These are phyloP conservation scores for Watsonalla cultraria DNA, from an alignment of 2,888 invertebrate genomes.

Conservation along the genomic window DNA sequence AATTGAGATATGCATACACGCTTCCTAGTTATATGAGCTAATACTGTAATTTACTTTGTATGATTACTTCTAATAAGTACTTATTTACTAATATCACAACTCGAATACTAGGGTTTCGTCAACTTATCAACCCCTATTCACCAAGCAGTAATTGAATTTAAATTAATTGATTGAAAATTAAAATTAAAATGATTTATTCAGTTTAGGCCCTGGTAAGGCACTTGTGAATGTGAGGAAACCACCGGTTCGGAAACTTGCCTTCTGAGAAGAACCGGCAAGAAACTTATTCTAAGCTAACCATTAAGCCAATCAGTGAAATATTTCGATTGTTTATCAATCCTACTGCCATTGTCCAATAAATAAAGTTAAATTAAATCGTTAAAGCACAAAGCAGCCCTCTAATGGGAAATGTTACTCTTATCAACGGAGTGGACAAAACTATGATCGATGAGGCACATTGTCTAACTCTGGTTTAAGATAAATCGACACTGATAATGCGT, in stretches of 20 bases:
- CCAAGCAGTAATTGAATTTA: too few species aligned
- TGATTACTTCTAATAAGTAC: neutral
- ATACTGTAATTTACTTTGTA: neutral
- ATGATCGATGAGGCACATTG: slow-evolving; percentile 63
- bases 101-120: too few species aligned
- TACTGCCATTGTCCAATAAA: neutral
- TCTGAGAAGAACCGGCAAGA: too few species aligned
- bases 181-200: too few species aligned
- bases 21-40: neutral
- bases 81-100: neutral
- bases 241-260: too few species aligned
- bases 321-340: too few species aligned
- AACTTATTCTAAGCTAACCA: too few species aligned
- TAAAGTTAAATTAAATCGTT: neutral
- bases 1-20: neutral
- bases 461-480: slow-evolving; percentile 48
- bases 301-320: too few species aligned
- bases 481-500: slow-evolving; percentile 53
- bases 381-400: slow-evolving; percentile 26
- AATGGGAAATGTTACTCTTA: slow-evolving; percentile 49
- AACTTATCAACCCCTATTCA: too few species aligned
- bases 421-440: slow-evolving; percentile 64
- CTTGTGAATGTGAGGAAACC: too few species aligned
- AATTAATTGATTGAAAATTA: too few species aligned
- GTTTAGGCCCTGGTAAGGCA: too few species aligned